Conservation (phyloP, 1,140 invertebrate species). For the Anagrus nilaparvatae region DNA sequence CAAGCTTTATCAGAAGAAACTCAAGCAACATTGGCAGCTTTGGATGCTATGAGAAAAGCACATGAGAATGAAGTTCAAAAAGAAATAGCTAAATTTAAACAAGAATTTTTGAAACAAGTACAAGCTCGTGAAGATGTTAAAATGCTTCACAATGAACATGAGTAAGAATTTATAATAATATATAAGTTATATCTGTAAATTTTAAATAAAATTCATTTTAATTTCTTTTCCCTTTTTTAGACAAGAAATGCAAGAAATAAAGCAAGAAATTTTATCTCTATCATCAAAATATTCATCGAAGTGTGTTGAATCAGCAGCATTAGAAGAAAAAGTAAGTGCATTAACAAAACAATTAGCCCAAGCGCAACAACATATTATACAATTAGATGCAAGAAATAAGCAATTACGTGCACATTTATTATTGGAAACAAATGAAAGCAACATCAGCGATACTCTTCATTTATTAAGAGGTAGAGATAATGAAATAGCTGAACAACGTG, state of each 20-base stretch:
- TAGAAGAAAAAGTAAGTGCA: constrained; percentile 72
- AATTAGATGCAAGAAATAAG: constrained; percentile 67
- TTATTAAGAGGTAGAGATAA: constrained; percentile 34
- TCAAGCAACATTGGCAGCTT: constrained; percentile 66
- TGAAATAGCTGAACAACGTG: constrained; percentile 36
- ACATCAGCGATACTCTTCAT: constrained; percentile 32
- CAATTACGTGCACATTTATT: constrained; percentile 64
- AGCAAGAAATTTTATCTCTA: constrained; percentile 74
- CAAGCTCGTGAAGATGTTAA: constrained; percentile 49
- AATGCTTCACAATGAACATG: constrained; percentile 47
- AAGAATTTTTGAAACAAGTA: constrained; percentile 69
- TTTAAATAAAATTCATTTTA: not conserved
- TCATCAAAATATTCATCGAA: constrained; percentile 86
- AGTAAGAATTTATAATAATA: constrained; percentile 42
- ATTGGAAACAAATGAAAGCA: constrained; percentile 43
- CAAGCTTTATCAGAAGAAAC: constrained; percentile 83
- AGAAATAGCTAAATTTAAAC: constrained; percentile 78
- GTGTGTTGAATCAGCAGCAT: constrained; percentile 76
- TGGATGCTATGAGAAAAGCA: constrained; percentile 87
- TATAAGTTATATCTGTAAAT: constrained; percentile 21
- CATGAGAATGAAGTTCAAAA: constrained; percentile 84
- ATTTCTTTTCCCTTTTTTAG: constrained; percentile 37
- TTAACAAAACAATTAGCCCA: constrained; percentile 68
- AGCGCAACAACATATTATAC: constrained; percentile 68
- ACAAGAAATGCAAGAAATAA: constrained; percentile 74